A percentile compares a stretch with the other conserved stretches of the same genome.
Evolutionary conservation across 92 coral and sea anemone species (phyloP).

Genomic region (Epizoanthus scotinus): DNA sequence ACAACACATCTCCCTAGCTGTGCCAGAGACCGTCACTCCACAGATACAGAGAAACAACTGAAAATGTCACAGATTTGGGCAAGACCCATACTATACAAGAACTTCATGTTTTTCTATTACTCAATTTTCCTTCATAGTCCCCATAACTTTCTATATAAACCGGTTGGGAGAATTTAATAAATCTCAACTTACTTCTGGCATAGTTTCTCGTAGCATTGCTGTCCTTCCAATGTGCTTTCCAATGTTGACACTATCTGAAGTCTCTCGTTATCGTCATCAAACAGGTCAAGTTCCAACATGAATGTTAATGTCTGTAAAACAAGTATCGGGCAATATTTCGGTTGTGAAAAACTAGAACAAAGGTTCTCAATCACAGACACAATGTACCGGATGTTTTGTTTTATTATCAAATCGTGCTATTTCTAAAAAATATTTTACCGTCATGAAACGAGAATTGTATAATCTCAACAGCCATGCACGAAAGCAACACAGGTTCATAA

Average conservation of each 20-base stretch:
- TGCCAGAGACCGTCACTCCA: no score
- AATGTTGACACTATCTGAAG: conserved; percentile 94
- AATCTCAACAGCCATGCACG: no score
- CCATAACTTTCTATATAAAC: neutral
- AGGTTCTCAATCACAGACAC: neutral
- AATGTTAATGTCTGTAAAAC: conserved; percentile 75
- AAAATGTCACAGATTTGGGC: no score
- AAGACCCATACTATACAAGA: no score
- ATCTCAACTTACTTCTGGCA: conserved; percentile 86
- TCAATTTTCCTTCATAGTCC: no score
- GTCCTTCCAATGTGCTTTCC: conserved; percentile 92
- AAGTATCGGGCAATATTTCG: neutral
- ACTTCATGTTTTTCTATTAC: no score
- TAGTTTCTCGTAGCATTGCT: conserved; percentile 83
- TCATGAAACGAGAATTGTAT: no score
- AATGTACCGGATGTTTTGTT: neutral
- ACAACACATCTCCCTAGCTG: no score
- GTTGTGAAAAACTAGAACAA: neutral
- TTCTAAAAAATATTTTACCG: no score
- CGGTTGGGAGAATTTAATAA: neutral
- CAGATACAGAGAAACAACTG: no score
- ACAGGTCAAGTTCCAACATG: conserved; percentile 95
- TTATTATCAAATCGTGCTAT: neutral
- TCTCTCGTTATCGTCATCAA: conserved; percentile 88
- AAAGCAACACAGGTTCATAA: no score